Evolutionary conservation across 2,888 invertebrate genomes (phyloP).

Genomic region (Nemurella pictetii): DNA sequence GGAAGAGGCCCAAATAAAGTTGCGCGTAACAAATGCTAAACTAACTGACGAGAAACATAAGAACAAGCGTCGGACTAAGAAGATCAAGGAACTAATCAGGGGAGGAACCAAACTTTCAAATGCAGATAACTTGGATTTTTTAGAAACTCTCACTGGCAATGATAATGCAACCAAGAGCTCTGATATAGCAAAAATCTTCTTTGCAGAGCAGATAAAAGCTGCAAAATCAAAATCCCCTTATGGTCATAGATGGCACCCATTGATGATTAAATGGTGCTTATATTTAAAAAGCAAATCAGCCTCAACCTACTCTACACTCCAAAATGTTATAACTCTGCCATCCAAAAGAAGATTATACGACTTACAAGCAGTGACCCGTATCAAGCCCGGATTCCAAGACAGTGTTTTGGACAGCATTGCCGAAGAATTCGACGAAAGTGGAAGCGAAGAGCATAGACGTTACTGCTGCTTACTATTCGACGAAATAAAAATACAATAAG

Average conservation of each 20-base stretch:
- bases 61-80: too few species aligned
- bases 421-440: neutral
- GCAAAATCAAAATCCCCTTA: neutral
- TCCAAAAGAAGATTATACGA: neutral
- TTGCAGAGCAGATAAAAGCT: neutral
- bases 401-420: neutral
- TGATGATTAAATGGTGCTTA: slow-evolving; percentile 7
- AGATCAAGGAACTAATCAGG: too few species aligned
- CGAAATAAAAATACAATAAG: slow-evolving; percentile 8
- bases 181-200: neutral
- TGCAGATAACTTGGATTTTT: neutral
- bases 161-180: neutral
- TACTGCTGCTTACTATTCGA: neutral
- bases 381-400: neutral
- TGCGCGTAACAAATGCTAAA: too few species aligned
- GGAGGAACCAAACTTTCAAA: neutral
- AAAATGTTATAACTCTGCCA: slow-evolving; percentile 6
- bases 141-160: neutral
- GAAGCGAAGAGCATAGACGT: too few species aligned
- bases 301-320: neutral
- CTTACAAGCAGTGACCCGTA: neutral
- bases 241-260: slow-evolving; percentile 1
- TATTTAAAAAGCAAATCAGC: slow-evolving; percentile 18
- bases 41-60: too few species aligned
- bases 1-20: too few species aligned